These are phyloP conservation scores for Chromis chromis DNA, from an alignment of 2,797 vertebrate species.

Conservation along the genomic window DNA sequence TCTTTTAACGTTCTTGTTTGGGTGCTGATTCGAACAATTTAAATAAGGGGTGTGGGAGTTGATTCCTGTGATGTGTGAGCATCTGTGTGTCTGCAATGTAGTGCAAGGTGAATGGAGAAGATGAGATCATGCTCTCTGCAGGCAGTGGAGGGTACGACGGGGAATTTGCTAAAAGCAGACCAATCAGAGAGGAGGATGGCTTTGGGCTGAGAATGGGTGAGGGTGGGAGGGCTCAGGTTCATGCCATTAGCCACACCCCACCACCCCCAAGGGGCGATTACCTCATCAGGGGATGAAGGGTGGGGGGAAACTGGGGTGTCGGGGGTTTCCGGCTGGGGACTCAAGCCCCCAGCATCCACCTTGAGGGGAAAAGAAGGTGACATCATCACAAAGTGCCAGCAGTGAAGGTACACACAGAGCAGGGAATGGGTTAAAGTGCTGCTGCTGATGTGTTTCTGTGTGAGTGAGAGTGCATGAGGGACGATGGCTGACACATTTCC, in stretches of 20 bases:
- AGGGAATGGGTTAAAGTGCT: slow-evolving; percentile 35
- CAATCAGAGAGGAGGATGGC: slow-evolving; percentile 37
- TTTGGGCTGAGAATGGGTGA: slow-evolving; percentile 19
- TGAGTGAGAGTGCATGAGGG: background rate
- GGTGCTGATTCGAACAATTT: slow-evolving; percentile 61
- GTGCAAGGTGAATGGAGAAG: slow-evolving; percentile 28
- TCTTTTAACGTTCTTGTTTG: background rate
- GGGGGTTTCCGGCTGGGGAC: slow-evolving; percentile 82
- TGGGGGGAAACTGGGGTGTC: slow-evolving; percentile 83
- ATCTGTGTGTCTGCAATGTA: slow-evolving; percentile 9
- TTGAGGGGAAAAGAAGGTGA: slow-evolving; percentile 82
- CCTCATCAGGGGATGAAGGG: slow-evolving; percentile 83
- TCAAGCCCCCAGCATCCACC: slow-evolving; percentile 83
- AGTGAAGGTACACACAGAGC: slow-evolving; percentile 55
- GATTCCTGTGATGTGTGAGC: slow-evolving; percentile 45
- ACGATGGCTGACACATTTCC: slow-evolving; percentile 60
- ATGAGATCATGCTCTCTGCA: slow-evolving; percentile 70
- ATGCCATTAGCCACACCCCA: slow-evolving; percentile 48
- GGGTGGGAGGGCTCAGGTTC: slow-evolving; percentile 45
- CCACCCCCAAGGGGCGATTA: slow-evolving; percentile 73
- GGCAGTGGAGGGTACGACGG: slow-evolving; percentile 29
- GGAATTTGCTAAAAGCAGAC: slow-evolving; percentile 45
- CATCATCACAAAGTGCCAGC: slow-evolving; percentile 72
- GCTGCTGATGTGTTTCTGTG: slow-evolving; percentile 7
- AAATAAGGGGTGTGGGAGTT: slow-evolving; percentile 23